Evolutionary conservation across 2,113 vertebrate genomes (phyloP), one percentile per base, ranked within the genome.

Genomic region (Oreocharis arfaki): DNA sequence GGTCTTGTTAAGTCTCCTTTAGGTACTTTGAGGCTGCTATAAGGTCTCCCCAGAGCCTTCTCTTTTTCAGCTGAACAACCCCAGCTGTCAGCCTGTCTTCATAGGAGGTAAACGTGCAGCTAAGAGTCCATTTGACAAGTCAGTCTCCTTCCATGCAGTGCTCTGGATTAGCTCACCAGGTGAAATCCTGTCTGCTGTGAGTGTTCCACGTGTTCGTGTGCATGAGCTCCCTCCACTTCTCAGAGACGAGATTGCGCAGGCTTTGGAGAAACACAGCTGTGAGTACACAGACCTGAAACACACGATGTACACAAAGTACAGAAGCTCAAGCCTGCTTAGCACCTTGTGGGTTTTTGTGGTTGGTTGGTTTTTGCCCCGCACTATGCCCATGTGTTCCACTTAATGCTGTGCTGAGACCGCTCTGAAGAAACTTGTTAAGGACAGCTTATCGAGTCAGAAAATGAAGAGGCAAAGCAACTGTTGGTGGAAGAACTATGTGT

Each of bases 21-120:
- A 60, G 14, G 9, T 22, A 11, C 6, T 47, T n/a, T 3, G 23
- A 74, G 3, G n/a, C 14, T 0, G 1, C 24, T 19, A 0, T 16
- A 49, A 41, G 22, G 4, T 77, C 35, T 73, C n/a, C 63, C 15
- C 1, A 10, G 16, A 47, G 16, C 28, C 30, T 65, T 60, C 44
- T 53, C n/a, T 76, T 71, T 60, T 49, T 39, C 53, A 68, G 47
- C 35, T 73, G 71, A 86, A 35, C 53, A 73, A 9, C 7, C 13
- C 16, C 41, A 49, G 10, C 42, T 64, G 42, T 42, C 39, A 27
- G 24, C 50, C 18, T 44, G 7, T 44, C 30, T 16, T 52, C 11
- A 1, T 0, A 32, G 33, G 23, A 57, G 16, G 18, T 33, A 42
- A 73, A 52, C 20, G 17, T 27, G 35, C 61, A 79, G 30, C 21